These are phyloP conservation scores for Nymphalis urticae DNA, from an alignment of 2,888 invertebrate species.

Conservation along the genomic window DNA sequence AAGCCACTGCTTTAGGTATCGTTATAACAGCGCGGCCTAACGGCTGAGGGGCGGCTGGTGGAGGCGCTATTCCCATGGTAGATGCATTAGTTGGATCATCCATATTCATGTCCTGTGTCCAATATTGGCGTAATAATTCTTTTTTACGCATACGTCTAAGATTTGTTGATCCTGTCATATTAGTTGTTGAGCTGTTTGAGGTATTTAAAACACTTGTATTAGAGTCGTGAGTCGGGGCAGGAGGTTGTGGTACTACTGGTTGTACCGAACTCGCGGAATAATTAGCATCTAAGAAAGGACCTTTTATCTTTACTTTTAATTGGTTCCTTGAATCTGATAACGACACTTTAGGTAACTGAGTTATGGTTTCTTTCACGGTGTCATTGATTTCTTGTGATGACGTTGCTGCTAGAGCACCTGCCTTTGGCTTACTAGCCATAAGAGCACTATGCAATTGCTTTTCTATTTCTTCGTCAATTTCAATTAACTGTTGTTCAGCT, in stretches of 20 bases:
- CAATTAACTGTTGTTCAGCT: slow-evolving; percentile 86
- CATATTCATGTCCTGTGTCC: slow-evolving; percentile 93
- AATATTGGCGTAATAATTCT: slow-evolving; percentile 89
- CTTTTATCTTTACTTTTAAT: slow-evolving; percentile 94
- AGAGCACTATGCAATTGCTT: slow-evolving; percentile 87
- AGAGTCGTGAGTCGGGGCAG: slow-evolving; percentile 61
- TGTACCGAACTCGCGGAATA: slow-evolving; percentile 85
- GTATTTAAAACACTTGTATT: slow-evolving; percentile 65
- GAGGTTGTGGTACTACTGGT: slow-evolving; percentile 81
- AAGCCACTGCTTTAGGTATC: slow-evolving; percentile 94
- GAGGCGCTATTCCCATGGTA: slow-evolving; percentile 73
- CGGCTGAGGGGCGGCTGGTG: slow-evolving; percentile 82
- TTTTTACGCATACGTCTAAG: slow-evolving; percentile 94
- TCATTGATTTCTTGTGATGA: slow-evolving; percentile 47
- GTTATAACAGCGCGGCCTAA: slow-evolving; percentile 87
- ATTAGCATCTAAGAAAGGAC: slow-evolving; percentile 89
- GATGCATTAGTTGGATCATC: slow-evolving; percentile 85
- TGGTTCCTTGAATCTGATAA: slow-evolving; percentile 91
- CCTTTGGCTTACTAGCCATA: slow-evolving; percentile 79
- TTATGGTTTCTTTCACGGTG: slow-evolving; percentile 53
- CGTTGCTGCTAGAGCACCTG: slow-evolving; percentile 51
- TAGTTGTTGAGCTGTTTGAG: slow-evolving; percentile 67
- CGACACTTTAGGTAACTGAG: slow-evolving; percentile 84
- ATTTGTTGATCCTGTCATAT: slow-evolving; percentile 85
- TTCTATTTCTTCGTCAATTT: slow-evolving; percentile 90